Base-by-base conservation (phyloP, 35 echinoderm and acorn worm genomes). In the Acanthaster planci region DNA sequence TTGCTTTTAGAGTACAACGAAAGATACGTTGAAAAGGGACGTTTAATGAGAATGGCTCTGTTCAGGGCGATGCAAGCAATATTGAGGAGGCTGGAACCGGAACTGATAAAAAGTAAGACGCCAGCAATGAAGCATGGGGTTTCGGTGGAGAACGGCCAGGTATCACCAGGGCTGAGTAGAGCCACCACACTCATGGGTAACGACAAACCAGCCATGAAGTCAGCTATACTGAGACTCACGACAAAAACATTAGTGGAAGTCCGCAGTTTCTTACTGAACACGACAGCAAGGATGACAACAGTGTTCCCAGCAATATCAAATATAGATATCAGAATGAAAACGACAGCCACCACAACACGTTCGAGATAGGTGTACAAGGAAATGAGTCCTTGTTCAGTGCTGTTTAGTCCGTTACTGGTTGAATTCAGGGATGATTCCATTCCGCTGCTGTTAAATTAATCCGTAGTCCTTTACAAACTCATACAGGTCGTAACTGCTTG, bases 201-300 rank as follows among this genome's bases (percentile, higher is more conserved):
- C 5, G 72, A 64, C 12, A 90, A 29, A 18, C 67, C 84, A 18
- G 79, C 51, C 0, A 89, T 44, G 2, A 89, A 34, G 60, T 89
- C 87, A 12, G 87, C 75, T 14, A 76, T 34, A 2, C 79, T 79
- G n/a, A 89, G 52, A 47, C 59, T 83, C 9, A 83, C 80, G 15
- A 89, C 87, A 40, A 89, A 89, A 6, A 84, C 80, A 35, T 89
- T 89, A 23, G 87, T 89, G 10, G 80, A 18, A 64, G 87, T 89
- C 9, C 75, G 87, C 4, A 89, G 80, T 53, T 84, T 89, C 35
- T 68, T 37, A 30, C 55, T 67, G 38, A 83, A 52, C 38, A 80
- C 42, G 36, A 89, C 87, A 26, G 87, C 87, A 57, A 57, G 35
- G 38, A 89, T 89, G 37, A 89, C 87, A 38, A 89, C 23, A 16